Evolutionary conservation across 1,140 invertebrate genomes (phyloP).

Genomic region (Medauroidea extradentata): DNA sequence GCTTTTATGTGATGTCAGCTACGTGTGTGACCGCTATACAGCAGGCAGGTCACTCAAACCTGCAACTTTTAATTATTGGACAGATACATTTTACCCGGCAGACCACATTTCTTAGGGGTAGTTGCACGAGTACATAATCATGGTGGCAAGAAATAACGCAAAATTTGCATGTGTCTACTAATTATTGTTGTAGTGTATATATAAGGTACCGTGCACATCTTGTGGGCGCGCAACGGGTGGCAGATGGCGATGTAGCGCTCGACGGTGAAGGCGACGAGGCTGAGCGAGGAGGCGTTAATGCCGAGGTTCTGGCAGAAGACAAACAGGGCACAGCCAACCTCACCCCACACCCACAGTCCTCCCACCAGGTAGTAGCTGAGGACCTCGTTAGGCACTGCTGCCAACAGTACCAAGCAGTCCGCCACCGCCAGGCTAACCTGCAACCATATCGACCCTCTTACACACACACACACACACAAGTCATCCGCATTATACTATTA

Average conservation of each 20-base stretch:
- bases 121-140: too few species aligned
- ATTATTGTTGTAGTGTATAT: too few species aligned
- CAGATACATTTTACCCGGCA: too few species aligned
- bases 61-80: too few species aligned
- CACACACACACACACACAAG: too few species aligned
- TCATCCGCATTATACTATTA: too few species aligned
- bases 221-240: conserved; percentile 52
- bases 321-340: conserved; percentile 51
- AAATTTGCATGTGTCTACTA: too few species aligned
- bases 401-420: conserved; percentile 54
- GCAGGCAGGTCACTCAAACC: too few species aligned
- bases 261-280: conserved; percentile 62
- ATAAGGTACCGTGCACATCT: conserved; percentile 48
- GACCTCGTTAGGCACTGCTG: conserved; percentile 56
- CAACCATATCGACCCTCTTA: conserved; percentile 44
- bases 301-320: conserved; percentile 64
- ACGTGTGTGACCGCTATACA: too few species aligned
- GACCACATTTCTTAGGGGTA: too few species aligned
- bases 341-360: conserved; percentile 20
- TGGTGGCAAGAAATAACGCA: too few species aligned
- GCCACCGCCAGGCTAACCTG: conserved; percentile 56
- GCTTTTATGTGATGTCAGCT: too few species aligned
- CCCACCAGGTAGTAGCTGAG: conserved; percentile 52
- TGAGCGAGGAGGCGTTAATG: conserved; percentile 62
- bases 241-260: conserved; percentile 70